Evolutionary conservation across 2,797 vertebrate genomes (phyloP), one percentile per base, ranked within the genome.

Genomic region (Acanthurus lineatus): DNA sequence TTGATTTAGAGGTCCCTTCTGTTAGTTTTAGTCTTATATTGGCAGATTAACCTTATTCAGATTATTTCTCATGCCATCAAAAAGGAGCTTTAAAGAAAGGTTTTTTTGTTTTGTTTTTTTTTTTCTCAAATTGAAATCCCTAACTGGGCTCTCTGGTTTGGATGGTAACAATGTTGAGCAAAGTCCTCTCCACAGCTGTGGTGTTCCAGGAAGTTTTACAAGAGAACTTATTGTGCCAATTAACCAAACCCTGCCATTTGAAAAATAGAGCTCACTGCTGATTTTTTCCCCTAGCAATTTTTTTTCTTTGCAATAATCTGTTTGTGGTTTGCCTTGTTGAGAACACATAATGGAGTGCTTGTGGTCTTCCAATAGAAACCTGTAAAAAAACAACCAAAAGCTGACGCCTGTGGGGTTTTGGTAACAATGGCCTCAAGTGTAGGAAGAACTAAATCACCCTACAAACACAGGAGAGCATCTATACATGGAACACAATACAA

Each of bases 161-260:
- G 51, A 53, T 67, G 15, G 28, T 51, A 54, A 40, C 2, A 32
- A 17, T 56, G 54, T 20, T 9, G 15, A 48, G 42, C 19, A 64
- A 6, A 49, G 60, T 47, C 20, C 14, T 53, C 63, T 81, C 77
- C 84, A 85, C 76, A 53, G 49, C 78, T 69, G 82, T 22, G 81
- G 75, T 86, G 75, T 82, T 88, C 81, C 6, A 17, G 58, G 52
- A 88, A 20, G 42, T 81, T 85, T 84, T 54, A 82, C 56, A 48
- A 74, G 59, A 58, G 45, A n/a, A 42, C 17, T 54, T 32, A 1
- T 12, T 3, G 5, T 62, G 73, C 76, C 82, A 85, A 42, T 64
- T 52, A 61, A 53, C 76, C 69, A 63, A 75, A 62, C 38, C 19
- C 57, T 69, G 40, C 9, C 40, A 49, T 72, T 9, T 59, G 38